phyloP scores from a whole-genome alignment of 2,888 invertebrate species.

The Tiliacea aurago region DNA sequence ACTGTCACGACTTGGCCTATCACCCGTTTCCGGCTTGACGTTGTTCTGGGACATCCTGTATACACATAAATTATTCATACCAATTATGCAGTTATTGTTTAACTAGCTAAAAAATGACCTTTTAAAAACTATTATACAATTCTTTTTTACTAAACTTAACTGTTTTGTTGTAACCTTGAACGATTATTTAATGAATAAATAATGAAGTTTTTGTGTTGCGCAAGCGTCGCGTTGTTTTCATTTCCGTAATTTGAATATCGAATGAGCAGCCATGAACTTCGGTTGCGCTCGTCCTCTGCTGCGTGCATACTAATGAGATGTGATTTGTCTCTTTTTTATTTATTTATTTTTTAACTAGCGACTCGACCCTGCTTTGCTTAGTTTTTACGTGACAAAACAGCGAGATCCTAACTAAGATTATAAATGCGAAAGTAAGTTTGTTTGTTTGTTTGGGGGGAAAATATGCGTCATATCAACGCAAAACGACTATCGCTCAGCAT shows the following conservation, averaged over 20 bases:
- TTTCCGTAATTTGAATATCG: slow-evolving; percentile 56
- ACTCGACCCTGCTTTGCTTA: background rate
- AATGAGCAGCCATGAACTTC: slow-evolving; percentile 60
- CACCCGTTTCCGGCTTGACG: no score
- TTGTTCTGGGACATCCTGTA: no score
- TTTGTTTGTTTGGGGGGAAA: no score
- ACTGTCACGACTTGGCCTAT: no score
- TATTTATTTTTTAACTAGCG: background rate
- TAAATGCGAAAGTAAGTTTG: no score
- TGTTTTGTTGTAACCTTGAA: slow-evolving; percentile 40
- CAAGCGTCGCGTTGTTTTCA: slow-evolving; percentile 48
- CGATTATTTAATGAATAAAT: slow-evolving; percentile 42
- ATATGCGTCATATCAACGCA: no score
- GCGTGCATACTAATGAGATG: slow-evolving; percentile 33
- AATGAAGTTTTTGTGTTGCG: slow-evolving; percentile 39
- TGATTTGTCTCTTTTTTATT: background rate
- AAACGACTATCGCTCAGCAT: no score
- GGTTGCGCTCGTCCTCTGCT: slow-evolving; percentile 41
- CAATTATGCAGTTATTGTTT: background rate
- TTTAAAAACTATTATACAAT: slow-evolving; percentile 11
- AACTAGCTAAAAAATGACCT: slow-evolving; percentile 1
- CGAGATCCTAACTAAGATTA: no score
- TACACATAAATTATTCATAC: background rate
- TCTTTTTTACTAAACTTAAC: slow-evolving; percentile 31
- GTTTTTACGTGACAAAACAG: background rate